Evolutionary conservation across 2,888 invertebrate genomes (phyloP), one percentile per base, ranked within the genome.

Genomic region (Aphrophora alni): DNA sequence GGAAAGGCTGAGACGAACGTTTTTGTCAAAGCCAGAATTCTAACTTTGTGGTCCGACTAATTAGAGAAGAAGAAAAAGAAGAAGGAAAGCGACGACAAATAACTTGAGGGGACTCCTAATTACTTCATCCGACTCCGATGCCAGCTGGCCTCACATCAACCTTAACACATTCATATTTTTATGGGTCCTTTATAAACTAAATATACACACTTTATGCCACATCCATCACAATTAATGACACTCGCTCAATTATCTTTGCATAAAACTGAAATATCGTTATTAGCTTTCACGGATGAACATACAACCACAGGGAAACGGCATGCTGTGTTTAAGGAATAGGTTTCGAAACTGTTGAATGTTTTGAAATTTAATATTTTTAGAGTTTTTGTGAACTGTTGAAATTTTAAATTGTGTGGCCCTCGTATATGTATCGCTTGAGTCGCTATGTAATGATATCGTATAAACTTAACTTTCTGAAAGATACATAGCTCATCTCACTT

Each of bases 31-130:
- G 78, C 74, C 74, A 28, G 69, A 38, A 75, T 73, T 27, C 70
- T 69, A 76, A 77, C 77, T 74, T 69, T 44, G 81, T 74, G 77
- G 81, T 81, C 73, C 74, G 81, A 74, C 77, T 81, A 81, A 81
- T 81, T 81, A 77, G 81, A 74, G 70, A 70, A 70, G 75, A 78
- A 74, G 70, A 70, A 70, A 70, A 78, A 74, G 70, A 70, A 33
- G 75, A 76, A 25, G 10, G 1, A 59, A n/a, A 26, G 77, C 77
- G 77, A 77, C 77, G 77, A 81, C 81, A 44, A 44, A 77, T 51
- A 70, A 70, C 75, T 44, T 14, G 44, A 1, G n/a, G 21, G 59
- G 59, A 21, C 21, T n/a, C 44, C 44, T 59, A 59, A 59, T 59
- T n/a, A 21, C 59, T 14, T 33, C 33, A 33, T 33, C 5, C 33